Evolutionary conservation across 1,140 invertebrate genomes (phyloP), one percentile per base, ranked within the genome.

Genomic region (Drosophila azteca): DNA sequence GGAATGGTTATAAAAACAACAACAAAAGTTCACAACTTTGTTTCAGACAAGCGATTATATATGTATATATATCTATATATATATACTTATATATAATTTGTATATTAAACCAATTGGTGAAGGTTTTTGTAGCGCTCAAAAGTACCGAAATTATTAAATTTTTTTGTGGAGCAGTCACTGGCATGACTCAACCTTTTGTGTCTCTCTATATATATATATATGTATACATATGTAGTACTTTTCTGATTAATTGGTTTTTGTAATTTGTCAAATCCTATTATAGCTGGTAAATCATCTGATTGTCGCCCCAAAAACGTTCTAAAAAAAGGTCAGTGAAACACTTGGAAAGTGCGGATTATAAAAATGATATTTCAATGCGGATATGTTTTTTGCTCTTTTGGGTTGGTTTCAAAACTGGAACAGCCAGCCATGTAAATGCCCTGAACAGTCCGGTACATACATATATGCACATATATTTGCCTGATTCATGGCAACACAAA

Each of bases 401-500:
- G 11, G 4, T 13, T 13, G 35, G 1, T 29, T 20, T 58, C 44
- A 49, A 85, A 85, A 85, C 68, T 85, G 81, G 77, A 85, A 85
- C 82, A 87, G 57, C 61, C 82, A 87, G 57, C 61, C 74, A 70
- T 81, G 81, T 85, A 80, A 80, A 63, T 52, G 52, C 29, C 41
- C 45, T 44, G 75, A 57, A 49, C 31, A 57, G 54, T 53, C 43
- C 64, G n/a, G 24, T 24, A 26, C 35, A 57, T 67, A 24, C 49
- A 31, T 20, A 35, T 2, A 35, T 35, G 29, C 29, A 35, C 31
- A 35, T 35, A 35, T 35, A 11, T 35, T 35, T 35, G 35, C 74
- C 87, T 85, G 82, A 85, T 85, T 85, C 81, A 85, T 87, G 81
- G 64, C 62, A 57, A 49, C 61, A 70, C 82, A 78, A 71, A 39